These are phyloP conservation scores for Tachina lurida DNA, from an alignment of 2,888 invertebrate species.

Conservation along the genomic window DNA sequence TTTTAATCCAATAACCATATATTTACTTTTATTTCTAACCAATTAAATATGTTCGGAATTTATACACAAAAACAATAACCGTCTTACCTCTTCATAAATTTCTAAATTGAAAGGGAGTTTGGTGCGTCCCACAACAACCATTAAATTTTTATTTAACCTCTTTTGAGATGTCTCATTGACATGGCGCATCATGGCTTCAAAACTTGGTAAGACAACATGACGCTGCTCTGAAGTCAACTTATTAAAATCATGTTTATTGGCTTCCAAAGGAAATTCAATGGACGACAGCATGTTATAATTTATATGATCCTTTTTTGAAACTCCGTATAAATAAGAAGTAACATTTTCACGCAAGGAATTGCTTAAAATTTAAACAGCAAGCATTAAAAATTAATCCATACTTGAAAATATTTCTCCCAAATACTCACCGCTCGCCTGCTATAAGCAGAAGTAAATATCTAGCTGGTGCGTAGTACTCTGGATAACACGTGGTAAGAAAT, in stretches of 20 bases:
- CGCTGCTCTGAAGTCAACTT: slow-evolving; percentile 80
- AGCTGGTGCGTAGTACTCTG: slow-evolving; percentile 91
- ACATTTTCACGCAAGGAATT: slow-evolving; percentile 81
- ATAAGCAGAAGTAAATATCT: slow-evolving; percentile 91
- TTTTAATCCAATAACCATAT: too few relatives aligned
- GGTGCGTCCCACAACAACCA: slow-evolving; percentile 87
- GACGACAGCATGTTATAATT: slow-evolving; percentile 82
- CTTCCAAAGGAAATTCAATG: slow-evolving; percentile 82
- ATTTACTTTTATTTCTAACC: too few relatives aligned
- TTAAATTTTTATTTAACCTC: slow-evolving; percentile 85
- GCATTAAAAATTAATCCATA: not conserved
- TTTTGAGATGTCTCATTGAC: slow-evolving; percentile 87
- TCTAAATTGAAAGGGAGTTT: slow-evolving; percentile 88
- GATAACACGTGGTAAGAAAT: slow-evolving; percentile 92
- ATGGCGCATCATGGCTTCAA: slow-evolving; percentile 88
- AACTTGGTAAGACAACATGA: slow-evolving; percentile 86
- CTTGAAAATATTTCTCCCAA: too few relatives aligned
- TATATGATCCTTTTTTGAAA: slow-evolving; percentile 85
- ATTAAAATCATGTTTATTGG: slow-evolving; percentile 77
- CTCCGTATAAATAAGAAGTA: slow-evolving; percentile 86
- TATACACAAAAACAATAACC: not conserved
- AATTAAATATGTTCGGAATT: too few relatives aligned
- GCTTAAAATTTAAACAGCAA: slow-evolving; percentile 70
- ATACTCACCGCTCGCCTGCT: slow-evolving; percentile 90
- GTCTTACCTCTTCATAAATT: slow-evolving; percentile 88